Evolutionary conservation across 1,140 invertebrate species (phyloP), one percentile per base, ranked within the genome.

Genomic region (Dolichoris vasculosae): DNA sequence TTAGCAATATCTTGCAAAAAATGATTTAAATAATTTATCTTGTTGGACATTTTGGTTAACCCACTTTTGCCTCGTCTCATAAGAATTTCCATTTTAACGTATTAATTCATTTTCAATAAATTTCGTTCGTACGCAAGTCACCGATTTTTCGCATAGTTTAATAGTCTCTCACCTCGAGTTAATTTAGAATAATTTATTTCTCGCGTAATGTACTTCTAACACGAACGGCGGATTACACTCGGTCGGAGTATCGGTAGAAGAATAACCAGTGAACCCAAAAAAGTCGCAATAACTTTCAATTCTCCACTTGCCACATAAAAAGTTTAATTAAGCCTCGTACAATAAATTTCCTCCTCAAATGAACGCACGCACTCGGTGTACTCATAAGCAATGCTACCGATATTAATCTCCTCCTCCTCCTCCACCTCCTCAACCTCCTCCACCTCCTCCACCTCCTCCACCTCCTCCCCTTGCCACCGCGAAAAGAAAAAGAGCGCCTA

Each of bases 341-440:
- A 17, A 69, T 78, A 84, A 84, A 84, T 55, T 69, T 20, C 7
- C 48, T 32, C 26, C 30, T 67, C 59, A 30, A 43, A 59, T 35
- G 35, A 78, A 35, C 6, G 48, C 71, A 51, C 59, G 75, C 11
- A 84, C 59, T 83, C 17, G 73, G 0, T n/a, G 23, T 2, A 8
- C 32, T 69, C 63, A 77, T 76, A 79, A 84, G 67, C 75, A 71
- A 84, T 55, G 76, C 83, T 23, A 84, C 32, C 35, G 48, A 79
- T 84, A 79, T 84, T 79, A 79, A 84, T 84, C 83, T 84, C n/a
- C 32, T n/a, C 11, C 1, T n/a, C 32, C 69, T 38, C 30, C 32
- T 35, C 11, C 64, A 0, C 4, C 23, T 7, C 26, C 69, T 6
- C 23, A 8, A 51, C n/a, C n/a, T n/a, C n/a, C n/a, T n/a, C n/a